Evolutionary conservation across 2,113 vertebrate genomes (phyloP), one percentile per base, ranked within the genome.

Genomic region (Perccottus glenii): DNA sequence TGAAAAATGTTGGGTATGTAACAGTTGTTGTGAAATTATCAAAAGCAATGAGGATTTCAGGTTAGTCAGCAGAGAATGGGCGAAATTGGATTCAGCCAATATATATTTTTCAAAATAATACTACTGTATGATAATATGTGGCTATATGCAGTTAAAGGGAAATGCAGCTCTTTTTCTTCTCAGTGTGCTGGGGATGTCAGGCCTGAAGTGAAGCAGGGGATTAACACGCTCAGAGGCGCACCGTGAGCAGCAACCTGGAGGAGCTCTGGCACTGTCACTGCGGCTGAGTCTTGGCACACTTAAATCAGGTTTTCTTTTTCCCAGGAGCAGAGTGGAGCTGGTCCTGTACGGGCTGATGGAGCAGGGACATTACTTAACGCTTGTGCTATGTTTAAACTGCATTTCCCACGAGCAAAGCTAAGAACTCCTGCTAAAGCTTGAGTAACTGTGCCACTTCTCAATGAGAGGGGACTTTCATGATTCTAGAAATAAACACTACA

Each of bases 201-300:
- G n/a, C 61, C 50, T 77, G 53, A 35, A 80, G 82, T 66, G 67
- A 58, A 70, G 62, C 43, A 64, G 64, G 80, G 68, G n/a, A 80
- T 84, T 75, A 87, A 60, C 76, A 78, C 76, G 70, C 84, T 60
- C 84, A 63, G 53, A 78, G 70, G 86, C 75, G 80, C 57, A 58
- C 61, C 80, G 78, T 70, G 68, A 83, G 72, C 77, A 61, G 81
- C 68, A 14, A 73, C 55, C 60, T 64, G 73, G 68, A 82, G 60
- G 82, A 78, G 58, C 67, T 77, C 72, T 87, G 86, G 80, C 86
- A 78, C 81, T 78, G 80, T 90, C 83, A 64, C 70, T 69, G 69
- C 5, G 67, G 83, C 86, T 83, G n/a, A n/a, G n/a, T n/a, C 75
- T 81, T 85, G 75, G 78, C 80, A 67, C 57, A 68, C 59, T 73